Conservation (phyloP, 2,888 invertebrate genomes). For the Orthonychiurus folsomi region DNA sequence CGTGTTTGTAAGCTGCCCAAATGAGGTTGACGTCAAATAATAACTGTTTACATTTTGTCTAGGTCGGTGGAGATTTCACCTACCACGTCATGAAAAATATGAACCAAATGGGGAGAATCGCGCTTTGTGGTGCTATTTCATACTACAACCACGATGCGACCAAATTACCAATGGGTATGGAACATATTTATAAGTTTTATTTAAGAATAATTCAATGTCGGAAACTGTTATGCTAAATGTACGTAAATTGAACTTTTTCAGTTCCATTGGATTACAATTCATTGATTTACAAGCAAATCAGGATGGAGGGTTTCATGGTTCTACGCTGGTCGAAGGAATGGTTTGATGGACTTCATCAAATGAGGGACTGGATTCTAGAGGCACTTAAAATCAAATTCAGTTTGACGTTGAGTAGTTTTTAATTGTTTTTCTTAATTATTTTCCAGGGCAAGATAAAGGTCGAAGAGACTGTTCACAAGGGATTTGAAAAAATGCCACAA, state of each 20-base stretch:
- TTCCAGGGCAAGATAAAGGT: slow-evolving; percentile 58
- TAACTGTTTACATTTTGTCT: no score
- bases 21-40: neutral
- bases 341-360: slow-evolving; percentile 54
- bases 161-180: slow-evolving; percentile 6
- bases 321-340: slow-evolving; percentile 52
- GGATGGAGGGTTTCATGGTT: slow-evolving; percentile 56
- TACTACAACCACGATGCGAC: slow-evolving; percentile 50
- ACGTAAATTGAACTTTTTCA: slow-evolving; percentile 35
- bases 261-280: slow-evolving; percentile 50
- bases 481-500: slow-evolving; percentile 64
- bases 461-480: slow-evolving; percentile 59
- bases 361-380: slow-evolving; percentile 35
- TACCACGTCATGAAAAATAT: slow-evolving; percentile 54
- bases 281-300: slow-evolving; percentile 52
- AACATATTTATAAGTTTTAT: neutral
- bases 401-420: no score
- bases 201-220: no score
- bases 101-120: slow-evolving; percentile 55
- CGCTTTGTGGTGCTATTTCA: slow-evolving; percentile 59
- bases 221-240: neutral
- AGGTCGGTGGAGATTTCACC: slow-evolving; percentile 62
- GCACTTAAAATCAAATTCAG: slow-evolving; percentile 15
- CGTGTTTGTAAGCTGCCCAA: slow-evolving; percentile 37
- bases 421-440: slow-evolving; percentile 7